phyloP scores from a whole-genome alignment of 2,888 invertebrate genomes.

The Napeogenes inachia region DNA sequence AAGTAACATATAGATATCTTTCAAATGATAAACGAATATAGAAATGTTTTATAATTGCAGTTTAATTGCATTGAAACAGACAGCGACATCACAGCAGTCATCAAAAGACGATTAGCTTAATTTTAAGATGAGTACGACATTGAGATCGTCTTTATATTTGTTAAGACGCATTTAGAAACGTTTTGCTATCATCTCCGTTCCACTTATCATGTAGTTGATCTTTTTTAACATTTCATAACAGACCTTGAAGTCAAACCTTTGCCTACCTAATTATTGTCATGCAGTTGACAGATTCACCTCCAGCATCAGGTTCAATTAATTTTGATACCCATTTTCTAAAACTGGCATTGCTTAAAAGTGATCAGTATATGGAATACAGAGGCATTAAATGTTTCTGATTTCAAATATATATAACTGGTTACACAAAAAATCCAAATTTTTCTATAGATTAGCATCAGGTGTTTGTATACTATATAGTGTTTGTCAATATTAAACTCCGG shows the following conservation, averaged over 20 bases:
- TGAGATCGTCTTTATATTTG: slow-evolving; percentile 42
- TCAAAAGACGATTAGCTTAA: slow-evolving; percentile 63
- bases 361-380: too few species aligned
- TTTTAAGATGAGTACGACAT: slow-evolving; percentile 51
- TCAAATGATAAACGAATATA: slow-evolving; percentile 49
- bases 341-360: too few species aligned
- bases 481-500: too few species aligned
- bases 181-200: slow-evolving; percentile 41
- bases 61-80: slow-evolving; percentile 48
- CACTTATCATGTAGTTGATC: slow-evolving; percentile 31
- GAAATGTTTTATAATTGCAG: slow-evolving; percentile 51
- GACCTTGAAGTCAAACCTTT: slow-evolving; percentile 17
- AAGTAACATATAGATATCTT: neutral
- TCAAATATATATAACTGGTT: too few species aligned
- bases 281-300: neutral
- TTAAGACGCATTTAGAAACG: slow-evolving; percentile 43
- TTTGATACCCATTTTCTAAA: too few species aligned
- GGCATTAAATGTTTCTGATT: too few species aligned
- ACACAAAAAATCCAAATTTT: too few species aligned
- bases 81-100: slow-evolving; percentile 50
- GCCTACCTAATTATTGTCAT: neutral
- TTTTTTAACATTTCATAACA: slow-evolving; percentile 13
- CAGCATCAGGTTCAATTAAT: too few species aligned
- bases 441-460: too few species aligned
- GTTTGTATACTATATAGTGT: too few species aligned